Conservation (phyloP, 2,888 invertebrate genomes). For the Xestia xanthographa region DNA sequence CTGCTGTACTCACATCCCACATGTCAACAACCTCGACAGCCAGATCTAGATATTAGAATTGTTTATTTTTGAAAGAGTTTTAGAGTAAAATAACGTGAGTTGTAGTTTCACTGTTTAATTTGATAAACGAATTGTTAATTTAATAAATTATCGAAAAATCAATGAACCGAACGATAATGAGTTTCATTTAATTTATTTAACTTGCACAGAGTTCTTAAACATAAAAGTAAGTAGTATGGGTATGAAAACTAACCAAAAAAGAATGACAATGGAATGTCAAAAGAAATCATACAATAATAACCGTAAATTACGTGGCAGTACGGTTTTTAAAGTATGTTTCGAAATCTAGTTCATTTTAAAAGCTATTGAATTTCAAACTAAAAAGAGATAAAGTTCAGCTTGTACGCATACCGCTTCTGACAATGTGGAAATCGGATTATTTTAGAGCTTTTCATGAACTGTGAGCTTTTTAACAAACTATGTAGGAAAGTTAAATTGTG, state of each 20-base stretch:
- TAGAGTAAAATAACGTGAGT: no score
- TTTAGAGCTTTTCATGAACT: slow-evolving; percentile 3
- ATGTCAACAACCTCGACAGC: no score
- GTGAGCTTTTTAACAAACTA: neutral
- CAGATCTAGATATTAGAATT: no score
- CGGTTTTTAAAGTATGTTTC: neutral
- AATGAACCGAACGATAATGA: no score
- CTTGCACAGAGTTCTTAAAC: no score
- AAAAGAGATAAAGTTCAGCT: neutral
- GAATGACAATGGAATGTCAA: neutral
- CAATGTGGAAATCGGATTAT: slow-evolving; percentile 14
- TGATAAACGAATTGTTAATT: no score
- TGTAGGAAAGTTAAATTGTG: slow-evolving; percentile 4
- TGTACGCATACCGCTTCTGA: neutral
- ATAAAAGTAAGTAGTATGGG: neutral
- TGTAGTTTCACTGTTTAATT: no score
- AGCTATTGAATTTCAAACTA: slow-evolving; percentile 11
- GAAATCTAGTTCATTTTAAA: neutral
- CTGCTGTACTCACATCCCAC: no score
- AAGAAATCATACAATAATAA: neutral
- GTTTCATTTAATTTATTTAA: no score
- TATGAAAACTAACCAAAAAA: neutral
- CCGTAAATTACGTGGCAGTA: neutral
- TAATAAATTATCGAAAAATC: no score
- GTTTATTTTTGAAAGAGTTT: no score